Evolutionary conservation across 2,888 invertebrate species (phyloP).

Genomic region (Drosophila falleni): DNA sequence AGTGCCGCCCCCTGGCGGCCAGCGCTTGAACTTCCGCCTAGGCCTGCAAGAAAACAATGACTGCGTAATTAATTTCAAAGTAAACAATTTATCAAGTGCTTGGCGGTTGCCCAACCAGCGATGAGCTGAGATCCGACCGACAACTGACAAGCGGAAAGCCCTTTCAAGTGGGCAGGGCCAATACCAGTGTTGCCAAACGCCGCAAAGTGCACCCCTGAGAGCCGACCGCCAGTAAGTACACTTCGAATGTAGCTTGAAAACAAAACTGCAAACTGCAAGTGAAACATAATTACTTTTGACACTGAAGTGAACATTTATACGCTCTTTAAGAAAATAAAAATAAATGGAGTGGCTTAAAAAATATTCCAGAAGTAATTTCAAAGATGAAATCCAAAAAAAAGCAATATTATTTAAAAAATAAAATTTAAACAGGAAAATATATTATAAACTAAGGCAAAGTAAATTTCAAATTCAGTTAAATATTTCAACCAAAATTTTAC

Average conservation of each 20-base stretch:
- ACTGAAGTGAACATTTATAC: neutral
- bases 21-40: slow-evolving; percentile 55
- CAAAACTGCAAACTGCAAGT: slow-evolving; percentile 13
- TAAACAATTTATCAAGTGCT: slow-evolving; percentile 80
- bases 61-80: slow-evolving; percentile 77
- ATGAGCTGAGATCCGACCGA: slow-evolving; percentile 43
- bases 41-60: slow-evolving; percentile 67
- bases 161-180: slow-evolving; percentile 51
- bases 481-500: no score
- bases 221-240: slow-evolving; percentile 10
- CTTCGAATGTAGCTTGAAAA: slow-evolving; percentile 28
- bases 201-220: slow-evolving; percentile 46
- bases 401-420: neutral
- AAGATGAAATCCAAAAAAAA: neutral
- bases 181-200: slow-evolving; percentile 51
- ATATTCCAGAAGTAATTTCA: neutral
- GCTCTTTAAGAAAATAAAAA: neutral
- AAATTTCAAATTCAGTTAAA: neutral
- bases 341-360: neutral
- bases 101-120: slow-evolving; percentile 48
- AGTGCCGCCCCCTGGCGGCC: slow-evolving; percentile 51
- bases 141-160: slow-evolving; percentile 38
- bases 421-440: neutral
- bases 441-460: no score
- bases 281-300: slow-evolving; percentile 6